Evolutionary conservation across 2,113 vertebrate genomes (phyloP).

Genomic region (Campylomormyrus numenius): DNA sequence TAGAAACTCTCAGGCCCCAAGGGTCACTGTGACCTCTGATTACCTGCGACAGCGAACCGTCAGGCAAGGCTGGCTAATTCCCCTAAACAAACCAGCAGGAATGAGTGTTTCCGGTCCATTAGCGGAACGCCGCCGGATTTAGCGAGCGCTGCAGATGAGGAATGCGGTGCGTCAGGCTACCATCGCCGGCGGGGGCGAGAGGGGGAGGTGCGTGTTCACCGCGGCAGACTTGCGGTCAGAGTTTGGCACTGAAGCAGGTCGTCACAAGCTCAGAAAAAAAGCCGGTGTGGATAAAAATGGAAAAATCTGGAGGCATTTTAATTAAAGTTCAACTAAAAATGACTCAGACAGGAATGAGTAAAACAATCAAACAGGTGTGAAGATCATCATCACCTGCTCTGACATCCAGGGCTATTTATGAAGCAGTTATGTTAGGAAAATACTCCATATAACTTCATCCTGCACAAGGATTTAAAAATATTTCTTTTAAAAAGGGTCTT

Average conservation of each 20-base stretch:
- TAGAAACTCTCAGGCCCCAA: neutral
- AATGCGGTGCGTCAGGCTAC: neutral
- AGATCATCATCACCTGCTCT: neutral
- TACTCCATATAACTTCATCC: neutral
- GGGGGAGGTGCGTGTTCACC: neutral
- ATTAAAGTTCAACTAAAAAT: neutral
- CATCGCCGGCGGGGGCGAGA: neutral
- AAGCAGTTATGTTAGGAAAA: neutral
- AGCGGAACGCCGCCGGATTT: neutral
- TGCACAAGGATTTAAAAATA: neutral
- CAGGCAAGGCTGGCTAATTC: neutral
- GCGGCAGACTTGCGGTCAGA: neutral
- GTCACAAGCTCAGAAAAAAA: neutral
- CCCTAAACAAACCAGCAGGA: neutral
- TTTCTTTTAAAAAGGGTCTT: neutral
- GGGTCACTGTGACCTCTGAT: neutral
- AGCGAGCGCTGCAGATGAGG: neutral
- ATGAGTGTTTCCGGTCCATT: slow-evolving; percentile 31
- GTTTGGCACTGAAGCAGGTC: neutral
- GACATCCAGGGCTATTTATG: neutral
- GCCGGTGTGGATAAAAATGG: neutral
- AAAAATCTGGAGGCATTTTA: neutral
- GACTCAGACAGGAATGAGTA: neutral
- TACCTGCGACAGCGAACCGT: neutral
- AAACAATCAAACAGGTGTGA: neutral